These are phyloP conservation scores for Ernsta delagoae DNA, from an alignment of 2,888 invertebrate species.

Conservation along the genomic window DNA sequence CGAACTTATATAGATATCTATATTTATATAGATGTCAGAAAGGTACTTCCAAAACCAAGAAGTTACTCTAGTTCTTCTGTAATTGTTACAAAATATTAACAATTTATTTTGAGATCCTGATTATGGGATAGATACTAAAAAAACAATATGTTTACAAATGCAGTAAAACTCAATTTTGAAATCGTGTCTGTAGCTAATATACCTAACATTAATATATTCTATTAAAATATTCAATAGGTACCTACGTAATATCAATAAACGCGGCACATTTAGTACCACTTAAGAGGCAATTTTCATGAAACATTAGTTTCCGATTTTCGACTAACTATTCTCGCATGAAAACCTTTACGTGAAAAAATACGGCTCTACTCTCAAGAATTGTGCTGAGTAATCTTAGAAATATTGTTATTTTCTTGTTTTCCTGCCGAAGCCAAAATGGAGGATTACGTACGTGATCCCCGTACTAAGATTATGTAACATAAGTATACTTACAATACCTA, in stretches of 20 bases:
- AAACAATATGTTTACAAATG: no score
- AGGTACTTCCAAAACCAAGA: no score
- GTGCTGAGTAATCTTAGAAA: constrained; percentile 19
- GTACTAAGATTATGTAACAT: constrained; percentile 14
- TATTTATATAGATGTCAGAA: no score
- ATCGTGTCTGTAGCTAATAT: no score
- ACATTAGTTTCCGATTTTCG: constrained; percentile 4
- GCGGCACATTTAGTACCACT: background rate
- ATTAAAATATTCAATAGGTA: background rate
- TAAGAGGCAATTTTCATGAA: background rate
- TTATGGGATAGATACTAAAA: no score
- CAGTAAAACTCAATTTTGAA: no score
- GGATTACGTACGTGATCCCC: constrained; percentile 35
- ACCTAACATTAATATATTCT: background rate
- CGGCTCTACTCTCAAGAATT: constrained; percentile 4
- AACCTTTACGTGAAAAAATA: constrained; percentile 5
- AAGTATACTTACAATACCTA: no score
- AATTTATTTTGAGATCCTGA: no score
- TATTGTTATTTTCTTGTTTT: constrained; percentile 28
- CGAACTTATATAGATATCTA: no score
- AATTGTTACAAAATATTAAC: no score
- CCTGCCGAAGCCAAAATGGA: constrained; percentile 24
- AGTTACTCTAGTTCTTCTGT: no score
- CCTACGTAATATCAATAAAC: background rate
- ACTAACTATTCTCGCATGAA: background rate